These are phyloP conservation scores for Nephrotoma flavescens DNA, from an alignment of 2,888 invertebrate species.

Conservation along the genomic window DNA sequence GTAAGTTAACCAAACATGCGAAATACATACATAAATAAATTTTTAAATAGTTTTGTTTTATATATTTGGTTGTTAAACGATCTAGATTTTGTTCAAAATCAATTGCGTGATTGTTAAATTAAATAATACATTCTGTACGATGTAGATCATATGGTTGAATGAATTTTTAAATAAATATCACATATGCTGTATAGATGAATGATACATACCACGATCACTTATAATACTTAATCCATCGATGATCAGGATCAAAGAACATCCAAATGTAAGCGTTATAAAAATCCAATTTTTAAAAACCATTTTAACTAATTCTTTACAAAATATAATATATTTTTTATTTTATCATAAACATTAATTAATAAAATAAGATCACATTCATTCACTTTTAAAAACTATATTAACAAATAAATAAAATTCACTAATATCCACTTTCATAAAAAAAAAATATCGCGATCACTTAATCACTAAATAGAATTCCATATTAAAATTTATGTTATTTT, in stretches of 20 bases:
- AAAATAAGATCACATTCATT: neutral
- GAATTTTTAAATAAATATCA: neutral
- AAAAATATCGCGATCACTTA: neutral
- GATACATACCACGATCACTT: constrained; percentile 1
- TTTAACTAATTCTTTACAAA: neutral
- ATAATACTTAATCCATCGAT: constrained; percentile 1
- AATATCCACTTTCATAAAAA: neutral
- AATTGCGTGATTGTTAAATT: neutral
- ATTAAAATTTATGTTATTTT: neutral
- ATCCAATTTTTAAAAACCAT: neutral
- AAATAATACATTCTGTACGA: neutral
- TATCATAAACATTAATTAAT: neutral
- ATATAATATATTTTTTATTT: neutral
- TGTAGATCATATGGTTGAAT: neutral
- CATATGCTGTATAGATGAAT: neutral
- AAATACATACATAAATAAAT: neutral
- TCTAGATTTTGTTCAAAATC: neutral
- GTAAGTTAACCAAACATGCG: neutral
- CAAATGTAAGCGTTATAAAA: neutral
- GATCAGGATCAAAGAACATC: neutral
- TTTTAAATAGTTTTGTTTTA: neutral
- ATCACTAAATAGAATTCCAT: neutral
- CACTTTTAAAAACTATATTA: neutral
- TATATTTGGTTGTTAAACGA: neutral
- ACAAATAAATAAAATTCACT: neutral